These are phyloP conservation scores for Trinorchestia longiramus DNA, from an alignment of 1,140 invertebrate species.

Conservation along the genomic window DNA sequence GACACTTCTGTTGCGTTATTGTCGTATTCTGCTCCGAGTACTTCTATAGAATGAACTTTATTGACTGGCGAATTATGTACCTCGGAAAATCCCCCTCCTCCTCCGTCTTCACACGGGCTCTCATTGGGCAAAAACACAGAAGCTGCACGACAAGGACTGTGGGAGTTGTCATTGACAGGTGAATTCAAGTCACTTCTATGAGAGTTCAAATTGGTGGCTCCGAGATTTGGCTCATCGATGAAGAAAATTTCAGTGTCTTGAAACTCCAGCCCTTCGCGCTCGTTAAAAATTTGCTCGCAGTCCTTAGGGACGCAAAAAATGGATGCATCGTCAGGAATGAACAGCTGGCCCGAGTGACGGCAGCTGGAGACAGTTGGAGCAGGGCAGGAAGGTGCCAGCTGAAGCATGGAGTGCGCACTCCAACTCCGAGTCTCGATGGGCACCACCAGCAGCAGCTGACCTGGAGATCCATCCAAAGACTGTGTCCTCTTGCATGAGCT, in stretches of 20 bases:
- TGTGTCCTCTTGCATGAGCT: not conserved
- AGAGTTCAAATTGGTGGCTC: not conserved
- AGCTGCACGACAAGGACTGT: not conserved
- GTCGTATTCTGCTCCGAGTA: not conserved
- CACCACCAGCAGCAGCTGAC: constrained; percentile 78
- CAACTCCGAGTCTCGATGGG: constrained; percentile 71
- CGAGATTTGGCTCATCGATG: not conserved
- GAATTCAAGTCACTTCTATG: not conserved
- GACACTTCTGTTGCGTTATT: not conserved
- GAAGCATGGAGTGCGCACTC: constrained; percentile 77
- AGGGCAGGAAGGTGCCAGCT: not conserved
- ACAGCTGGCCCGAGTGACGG: not conserved
- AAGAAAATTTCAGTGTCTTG: not conserved
- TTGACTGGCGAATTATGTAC: not conserved
- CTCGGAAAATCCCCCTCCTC: not conserved
- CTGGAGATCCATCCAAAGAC: constrained; percentile 65
- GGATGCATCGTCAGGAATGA: not conserved
- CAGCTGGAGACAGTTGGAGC: not conserved
- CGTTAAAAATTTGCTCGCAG: not conserved
- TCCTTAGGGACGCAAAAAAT: constrained; percentile 22
- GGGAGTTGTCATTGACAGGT: not conserved
- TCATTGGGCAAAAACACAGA: not conserved
- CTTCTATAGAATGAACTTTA: not conserved
- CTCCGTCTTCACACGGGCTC: not conserved
- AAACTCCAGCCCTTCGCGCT: not conserved